These are phyloP conservation scores for Manduca sexta DNA, from an alignment of 1,140 invertebrate genomes.

Conservation along the genomic window DNA sequence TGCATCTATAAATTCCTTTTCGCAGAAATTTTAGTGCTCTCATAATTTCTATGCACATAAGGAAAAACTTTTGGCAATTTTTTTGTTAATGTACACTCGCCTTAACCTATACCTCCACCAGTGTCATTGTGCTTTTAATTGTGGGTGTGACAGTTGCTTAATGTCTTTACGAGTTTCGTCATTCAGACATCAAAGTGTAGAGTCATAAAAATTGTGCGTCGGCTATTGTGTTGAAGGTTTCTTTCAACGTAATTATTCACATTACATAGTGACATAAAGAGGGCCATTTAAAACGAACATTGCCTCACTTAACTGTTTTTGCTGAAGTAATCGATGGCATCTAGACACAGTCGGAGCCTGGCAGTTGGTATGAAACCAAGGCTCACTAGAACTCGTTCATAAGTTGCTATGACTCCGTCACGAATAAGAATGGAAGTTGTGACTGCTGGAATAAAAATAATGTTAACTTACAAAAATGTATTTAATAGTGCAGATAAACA, in stretches of 20 bases:
- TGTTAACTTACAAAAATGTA: conserved; percentile 5
- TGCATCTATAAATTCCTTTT: too few relatives aligned
- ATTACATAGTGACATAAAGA: not conserved
- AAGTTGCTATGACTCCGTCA: conserved; percentile 76
- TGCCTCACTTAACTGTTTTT: conserved; percentile 71
- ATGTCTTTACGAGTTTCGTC: too few relatives aligned
- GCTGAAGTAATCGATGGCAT: conserved; percentile 79
- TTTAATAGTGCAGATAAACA: conserved; percentile 1
- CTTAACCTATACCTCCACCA: too few relatives aligned
- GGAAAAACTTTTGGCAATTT: too few relatives aligned
- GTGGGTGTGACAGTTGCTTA: too few relatives aligned
- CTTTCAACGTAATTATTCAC: not conserved
- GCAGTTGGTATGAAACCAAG: conserved; percentile 77
- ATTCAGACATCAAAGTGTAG: too few relatives aligned
- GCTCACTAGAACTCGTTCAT: conserved; percentile 77
- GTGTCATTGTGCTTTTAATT: not conserved
- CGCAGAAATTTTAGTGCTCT: too few relatives aligned
- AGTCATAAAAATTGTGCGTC: too few relatives aligned
- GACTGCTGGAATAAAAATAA: conserved; percentile 68
- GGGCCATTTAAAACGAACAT: not conserved
- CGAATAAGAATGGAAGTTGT: conserved; percentile 76
- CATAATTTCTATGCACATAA: too few relatives aligned
- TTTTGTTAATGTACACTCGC: too few relatives aligned
- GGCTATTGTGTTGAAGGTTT: too few relatives aligned
- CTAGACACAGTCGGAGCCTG: conserved; percentile 76